Evolutionary conservation across 2,797 vertebrate species (phyloP).

Genomic region (Crenuchus spilurus): DNA sequence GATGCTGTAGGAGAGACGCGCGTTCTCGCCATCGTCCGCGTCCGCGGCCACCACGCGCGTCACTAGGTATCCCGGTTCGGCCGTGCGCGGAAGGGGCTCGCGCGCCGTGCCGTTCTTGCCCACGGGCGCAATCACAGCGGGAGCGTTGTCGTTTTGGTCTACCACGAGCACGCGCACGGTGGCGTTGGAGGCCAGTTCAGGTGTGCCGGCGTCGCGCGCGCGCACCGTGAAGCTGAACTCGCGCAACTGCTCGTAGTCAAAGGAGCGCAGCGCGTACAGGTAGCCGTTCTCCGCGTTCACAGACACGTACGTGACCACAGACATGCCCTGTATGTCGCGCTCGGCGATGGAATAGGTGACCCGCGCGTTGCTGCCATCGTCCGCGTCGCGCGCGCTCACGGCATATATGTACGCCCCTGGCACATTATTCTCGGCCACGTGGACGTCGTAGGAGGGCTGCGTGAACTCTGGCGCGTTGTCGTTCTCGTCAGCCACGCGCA

Average conservation of each 20-base stretch:
- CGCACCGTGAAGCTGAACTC: constrained; percentile 94
- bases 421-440: constrained; percentile 97
- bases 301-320: constrained; percentile 95
- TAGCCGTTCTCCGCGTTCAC: constrained; percentile 97
- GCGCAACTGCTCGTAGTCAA: constrained; percentile 95
- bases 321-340: constrained; percentile 97
- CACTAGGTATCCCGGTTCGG: constrained; percentile 93
- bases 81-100: constrained; percentile 89
- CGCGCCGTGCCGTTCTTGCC: constrained; percentile 91
- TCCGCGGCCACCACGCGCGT: constrained; percentile 92
- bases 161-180: constrained; percentile 91
- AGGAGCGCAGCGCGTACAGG: constrained; percentile 92
- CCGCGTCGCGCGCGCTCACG: constrained; percentile 90
- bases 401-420: constrained; percentile 97
- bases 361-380: constrained; percentile 88
- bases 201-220: constrained; percentile 85
- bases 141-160: constrained; percentile 95
- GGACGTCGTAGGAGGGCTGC: constrained; percentile 90
- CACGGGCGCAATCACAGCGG: constrained; percentile 88
- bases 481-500: constrained; percentile 93
- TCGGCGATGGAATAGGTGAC: constrained; percentile 93
- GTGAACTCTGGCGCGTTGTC: constrained; percentile 95
- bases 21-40: constrained; percentile 92
- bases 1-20: constrained; percentile 93
- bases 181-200: constrained; percentile 85